phyloP scores from a whole-genome alignment of 2,797 vertebrate species.

The Xerus rutilus region DNA sequence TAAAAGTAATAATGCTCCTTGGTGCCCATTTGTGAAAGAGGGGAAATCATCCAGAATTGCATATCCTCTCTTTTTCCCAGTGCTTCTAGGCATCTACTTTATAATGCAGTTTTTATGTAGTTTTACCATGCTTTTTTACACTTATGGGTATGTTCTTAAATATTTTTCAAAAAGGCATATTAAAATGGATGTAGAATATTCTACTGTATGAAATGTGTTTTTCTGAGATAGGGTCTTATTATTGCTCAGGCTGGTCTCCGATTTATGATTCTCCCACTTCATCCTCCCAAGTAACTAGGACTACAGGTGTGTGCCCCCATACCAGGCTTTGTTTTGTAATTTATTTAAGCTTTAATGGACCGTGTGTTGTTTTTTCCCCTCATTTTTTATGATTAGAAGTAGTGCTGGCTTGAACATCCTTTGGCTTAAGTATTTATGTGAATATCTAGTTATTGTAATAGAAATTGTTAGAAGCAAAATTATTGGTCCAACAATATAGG shows the following conservation, averaged over 20 bases:
- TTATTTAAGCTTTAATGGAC: not conserved
- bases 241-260: not conserved
- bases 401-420: not conserved
- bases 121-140: not conserved
- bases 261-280: not conserved
- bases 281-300: not conserved
- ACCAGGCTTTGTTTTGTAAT: not conserved
- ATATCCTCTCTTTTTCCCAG: not conserved
- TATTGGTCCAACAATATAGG: not conserved
- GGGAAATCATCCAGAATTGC: not conserved
- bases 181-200: not conserved
- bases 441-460: not conserved
- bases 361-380: not conserved
- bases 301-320: not conserved
- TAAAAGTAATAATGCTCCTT: not conserved
- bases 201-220: not conserved
- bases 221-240: not conserved
- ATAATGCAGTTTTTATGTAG: not conserved
- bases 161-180: not conserved
- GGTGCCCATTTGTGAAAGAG: not conserved
- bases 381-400: not conserved
- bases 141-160: not conserved
- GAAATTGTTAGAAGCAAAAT: constrained; percentile 18
- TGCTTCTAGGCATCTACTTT: not conserved
- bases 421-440: not conserved